A percentile compares a stretch with the other conserved stretches of the same genome.
These are phyloP conservation scores for Diadema setosum DNA, from an alignment of 35 echinoderm and acorn worm species.

Conservation along the genomic window DNA sequence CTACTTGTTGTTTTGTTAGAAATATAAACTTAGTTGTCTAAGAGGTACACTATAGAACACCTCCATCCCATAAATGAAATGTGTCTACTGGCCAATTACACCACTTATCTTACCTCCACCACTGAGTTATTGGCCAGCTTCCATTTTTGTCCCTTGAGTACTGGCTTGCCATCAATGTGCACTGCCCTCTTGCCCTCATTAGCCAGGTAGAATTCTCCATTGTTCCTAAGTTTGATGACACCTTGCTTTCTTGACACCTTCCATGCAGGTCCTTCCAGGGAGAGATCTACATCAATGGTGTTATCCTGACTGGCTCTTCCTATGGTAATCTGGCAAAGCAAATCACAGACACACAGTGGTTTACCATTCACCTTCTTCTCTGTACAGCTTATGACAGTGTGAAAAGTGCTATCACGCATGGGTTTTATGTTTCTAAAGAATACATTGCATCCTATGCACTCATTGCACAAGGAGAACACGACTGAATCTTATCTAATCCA, in stretches of 20 bases:
- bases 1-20: too few species aligned
- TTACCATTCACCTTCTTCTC: too few species aligned
- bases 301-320: conserved; percentile 84
- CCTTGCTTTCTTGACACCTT: conserved; percentile 91
- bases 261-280: conserved; percentile 89
- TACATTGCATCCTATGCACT: too few species aligned
- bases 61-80: too few species aligned
- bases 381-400: too few species aligned
- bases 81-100: background rate
- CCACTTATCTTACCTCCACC: conserved; percentile 60
- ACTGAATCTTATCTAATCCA: too few species aligned
- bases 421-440: too few species aligned
- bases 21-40: too few species aligned
- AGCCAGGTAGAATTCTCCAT: conserved; percentile 92
- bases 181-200: conserved; percentile 96
- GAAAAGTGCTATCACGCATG: too few species aligned
- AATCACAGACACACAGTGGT: too few species aligned
- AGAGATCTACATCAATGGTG: conserved; percentile 85
- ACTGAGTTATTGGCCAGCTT: conserved; percentile 96
- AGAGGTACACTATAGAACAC: too few species aligned
- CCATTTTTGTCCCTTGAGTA: conserved; percentile 59
- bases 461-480: too few species aligned
- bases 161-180: conserved; percentile 88
- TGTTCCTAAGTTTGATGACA: conserved; percentile 91
- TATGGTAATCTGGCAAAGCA: conserved; percentile 75